phyloP scores from a whole-genome alignment of 1,140 invertebrate genomes.

The Acromyrmex echinatior region DNA sequence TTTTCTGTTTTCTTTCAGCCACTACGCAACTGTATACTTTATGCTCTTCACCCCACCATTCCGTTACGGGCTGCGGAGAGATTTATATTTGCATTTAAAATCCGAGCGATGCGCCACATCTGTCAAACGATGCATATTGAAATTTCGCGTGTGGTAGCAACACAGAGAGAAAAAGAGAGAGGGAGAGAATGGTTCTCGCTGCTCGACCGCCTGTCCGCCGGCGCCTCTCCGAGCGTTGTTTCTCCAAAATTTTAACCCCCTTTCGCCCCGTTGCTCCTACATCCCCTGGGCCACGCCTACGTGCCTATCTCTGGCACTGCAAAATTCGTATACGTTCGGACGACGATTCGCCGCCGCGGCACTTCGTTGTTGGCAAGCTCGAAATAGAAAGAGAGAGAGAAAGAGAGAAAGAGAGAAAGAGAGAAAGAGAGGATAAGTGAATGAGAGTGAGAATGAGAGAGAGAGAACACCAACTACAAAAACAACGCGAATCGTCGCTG shows the following conservation, averaged over 20 bases:
- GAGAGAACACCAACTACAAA: constrained; percentile 73
- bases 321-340: constrained; percentile 49
- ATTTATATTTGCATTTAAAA: constrained; percentile 80
- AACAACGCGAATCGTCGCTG: constrained; percentile 76
- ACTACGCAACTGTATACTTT: background rate
- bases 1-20: constrained; percentile 7
- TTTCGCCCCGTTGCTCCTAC: constrained; percentile 27
- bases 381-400: constrained; percentile 18
- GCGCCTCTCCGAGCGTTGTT: constrained; percentile 57
- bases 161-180: constrained; percentile 1
- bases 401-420: background rate
- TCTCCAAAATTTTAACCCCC: constrained; percentile 64
- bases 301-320: background rate
- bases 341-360: constrained; percentile 27
- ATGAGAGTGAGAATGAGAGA: background rate
- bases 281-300: constrained; percentile 45
- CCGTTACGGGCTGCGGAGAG: constrained; percentile 60
- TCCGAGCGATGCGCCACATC: constrained; percentile 69
- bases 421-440: background rate
- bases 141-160: constrained; percentile 64
- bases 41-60: background rate
- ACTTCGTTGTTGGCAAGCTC: constrained; percentile 33
- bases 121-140: constrained; percentile 78
- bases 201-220: background rate
- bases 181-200: constrained; percentile 14